Evolutionary conservation across 2,888 invertebrate genomes (phyloP).

Genomic region (Caenorhabditis drosophilae): DNA sequence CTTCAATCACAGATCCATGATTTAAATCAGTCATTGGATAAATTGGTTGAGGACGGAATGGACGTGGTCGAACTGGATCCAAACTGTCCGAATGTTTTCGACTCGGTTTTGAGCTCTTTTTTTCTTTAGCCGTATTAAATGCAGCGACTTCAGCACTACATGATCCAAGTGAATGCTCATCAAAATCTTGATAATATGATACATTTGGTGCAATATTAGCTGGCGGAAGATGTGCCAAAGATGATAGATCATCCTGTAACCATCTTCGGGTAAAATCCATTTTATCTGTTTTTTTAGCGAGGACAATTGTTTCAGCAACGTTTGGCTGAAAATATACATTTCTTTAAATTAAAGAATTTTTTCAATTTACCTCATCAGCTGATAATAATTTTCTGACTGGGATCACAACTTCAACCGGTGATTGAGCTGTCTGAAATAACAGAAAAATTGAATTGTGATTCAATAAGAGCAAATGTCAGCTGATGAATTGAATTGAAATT

Average conservation of each 20-base stretch:
- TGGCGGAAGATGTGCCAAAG: constrained; percentile 46
- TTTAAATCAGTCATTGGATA: constrained; percentile 41
- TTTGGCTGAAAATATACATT: constrained; percentile 21
- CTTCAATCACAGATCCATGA: constrained; percentile 20
- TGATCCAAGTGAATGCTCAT: constrained; percentile 60
- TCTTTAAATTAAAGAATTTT: neutral
- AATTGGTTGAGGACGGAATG: constrained; percentile 58
- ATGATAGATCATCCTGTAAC: constrained; percentile 60
- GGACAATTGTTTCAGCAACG: constrained; percentile 63
- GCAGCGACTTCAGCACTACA: constrained; percentile 69
- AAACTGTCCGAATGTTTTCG: constrained; percentile 29
- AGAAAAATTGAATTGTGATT: neutral
- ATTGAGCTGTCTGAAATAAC: constrained; percentile 1
- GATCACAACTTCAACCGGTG: constrained; percentile 42
- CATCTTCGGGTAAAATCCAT: constrained; percentile 67
- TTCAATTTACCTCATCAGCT: constrained; percentile 10
- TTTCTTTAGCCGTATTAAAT: constrained; percentile 53
- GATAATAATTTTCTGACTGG: constrained; percentile 26
- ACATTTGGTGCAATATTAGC: constrained; percentile 44
- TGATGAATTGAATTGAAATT: too few relatives aligned
- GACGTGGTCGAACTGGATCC: constrained; percentile 47
- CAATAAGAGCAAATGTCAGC: too few relatives aligned
- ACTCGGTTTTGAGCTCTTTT: constrained; percentile 27
- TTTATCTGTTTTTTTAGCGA: constrained; percentile 63
- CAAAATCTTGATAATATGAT: constrained; percentile 53